Base-by-base conservation (phyloP, 2,113 vertebrate genomes). In the Orientallactaga bullata region DNA sequence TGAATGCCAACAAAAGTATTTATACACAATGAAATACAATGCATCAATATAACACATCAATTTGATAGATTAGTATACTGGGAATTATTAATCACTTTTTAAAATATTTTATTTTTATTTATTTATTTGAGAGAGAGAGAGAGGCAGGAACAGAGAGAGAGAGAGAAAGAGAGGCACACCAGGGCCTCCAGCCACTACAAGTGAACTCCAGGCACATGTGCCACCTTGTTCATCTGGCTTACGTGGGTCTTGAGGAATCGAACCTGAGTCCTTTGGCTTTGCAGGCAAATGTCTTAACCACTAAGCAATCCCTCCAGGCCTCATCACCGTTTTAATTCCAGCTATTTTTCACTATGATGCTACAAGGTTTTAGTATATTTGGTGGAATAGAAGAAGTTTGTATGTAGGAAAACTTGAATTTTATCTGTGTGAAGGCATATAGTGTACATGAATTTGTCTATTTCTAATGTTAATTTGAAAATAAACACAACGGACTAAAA, bases 251-350 rank as follows among this genome's bases (percentile, higher is more conserved):
- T n/a, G n/a, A n/a, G n/a, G n/a, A n/a, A n/a, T n/a, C n/a, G n/a
- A n/a, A n/a, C n/a, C n/a, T n/a, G n/a, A n/a, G n/a, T n/a, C n/a
- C n/a, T n/a, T n/a, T n/a, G n/a, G n/a, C n/a, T n/a, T n/a, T n/a
- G n/a, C n/a, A n/a, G n/a, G n/a, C n/a, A n/a, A n/a, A n/a, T n/a
- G n/a, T n/a, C n/a, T n/a, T n/a, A n/a, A n/a, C n/a, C n/a, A n/a
- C n/a, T n/a, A n/a, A n/a, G n/a, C n/a, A n/a, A n/a, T n/a, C n/a
- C n/a, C n/a, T n/a, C n/a, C n/a, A n/a, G n/a, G n/a, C n/a, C n/a
- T n/a, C n/a, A n/a, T n/a, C n/a, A n/a, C n/a, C n/a, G 20, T 47
- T 94, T 88, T 87, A 86, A 81, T 89, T 88, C 73, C 20, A 71
- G 37, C 30, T 68, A 5, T 71, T 86, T 66, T 26, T 77, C 39